Percentiles rank a stretch among this genome's conserved stretches.
Evolutionary conservation across 92 coral and sea anemone species (phyloP).

Genomic region (Palythoa grandis): DNA sequence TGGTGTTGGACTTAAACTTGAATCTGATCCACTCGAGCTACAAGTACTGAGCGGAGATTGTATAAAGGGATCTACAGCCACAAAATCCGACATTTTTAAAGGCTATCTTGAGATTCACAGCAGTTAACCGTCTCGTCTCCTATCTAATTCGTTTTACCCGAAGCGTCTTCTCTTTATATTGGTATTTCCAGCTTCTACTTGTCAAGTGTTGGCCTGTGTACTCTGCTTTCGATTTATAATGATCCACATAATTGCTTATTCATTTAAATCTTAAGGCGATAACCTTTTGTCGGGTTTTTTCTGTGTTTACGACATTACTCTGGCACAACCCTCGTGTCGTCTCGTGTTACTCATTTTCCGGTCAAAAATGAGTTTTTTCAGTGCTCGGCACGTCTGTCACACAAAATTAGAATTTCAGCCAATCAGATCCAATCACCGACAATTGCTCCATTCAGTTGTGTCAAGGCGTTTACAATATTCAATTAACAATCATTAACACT

Average conservation of each 20-base stretch:
- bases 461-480: conserved; percentile 90
- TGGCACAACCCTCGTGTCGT: conserved; percentile 65
- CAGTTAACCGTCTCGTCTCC: conserved; percentile 22
- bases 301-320: conserved; percentile 36
- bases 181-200: conserved; percentile 35
- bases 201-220: conserved; percentile 69
- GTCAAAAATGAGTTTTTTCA: conserved; percentile 49
- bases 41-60: conserved; percentile 74
- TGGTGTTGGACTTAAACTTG: conserved; percentile 77
- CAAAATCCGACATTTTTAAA: conserved; percentile 46
- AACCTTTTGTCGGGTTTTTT: conserved; percentile 76
- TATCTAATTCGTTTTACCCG: conserved; percentile 2
- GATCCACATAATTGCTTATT: conserved; percentile 89
- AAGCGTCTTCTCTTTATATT: conserved; percentile 5
- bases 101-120: conserved; percentile 33
- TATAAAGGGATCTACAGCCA: conserved; percentile 59
- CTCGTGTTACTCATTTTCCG: conserved; percentile 61
- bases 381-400: conserved; percentile 44
- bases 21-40: conserved; percentile 93
- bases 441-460: conserved; percentile 67
- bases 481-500: conserved; percentile 76
- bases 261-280: conserved; percentile 83
- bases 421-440: conserved; percentile 60
- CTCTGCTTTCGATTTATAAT: conserved; percentile 68
- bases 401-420: conserved; percentile 46